Percentiles rank a stretch among this genome's conserved stretches.
Evolutionary conservation across 2,113 vertebrate species (phyloP).

Genomic region (Lontra canadensis): DNA sequence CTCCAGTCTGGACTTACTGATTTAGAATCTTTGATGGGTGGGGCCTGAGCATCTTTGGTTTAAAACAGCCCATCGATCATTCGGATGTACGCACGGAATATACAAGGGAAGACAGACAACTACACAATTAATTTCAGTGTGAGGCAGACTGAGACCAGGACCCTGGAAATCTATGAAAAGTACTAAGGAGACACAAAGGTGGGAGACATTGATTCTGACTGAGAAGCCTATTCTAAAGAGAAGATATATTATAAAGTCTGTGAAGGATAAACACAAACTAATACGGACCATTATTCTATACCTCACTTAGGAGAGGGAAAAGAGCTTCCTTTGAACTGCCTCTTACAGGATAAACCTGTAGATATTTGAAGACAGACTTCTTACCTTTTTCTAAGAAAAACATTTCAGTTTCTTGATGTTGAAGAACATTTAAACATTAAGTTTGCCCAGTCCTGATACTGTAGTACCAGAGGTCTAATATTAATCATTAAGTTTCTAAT

Average conservation of each 20-base stretch:
- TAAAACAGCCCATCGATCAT: not conserved
- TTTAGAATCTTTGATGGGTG: not conserved
- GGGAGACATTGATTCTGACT: not conserved
- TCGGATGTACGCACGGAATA: not conserved
- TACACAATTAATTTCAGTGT: not conserved
- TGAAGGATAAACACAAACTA: not conserved
- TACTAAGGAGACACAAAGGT: not conserved
- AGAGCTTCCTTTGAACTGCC: not conserved
- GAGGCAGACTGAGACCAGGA: not conserved
- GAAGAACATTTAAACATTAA: slow-evolving; percentile 15
- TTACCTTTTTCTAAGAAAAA: not conserved
- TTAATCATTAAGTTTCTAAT: not conserved
- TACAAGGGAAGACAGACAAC: not conserved
- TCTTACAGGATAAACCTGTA: not conserved
- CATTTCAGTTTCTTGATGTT: not conserved
- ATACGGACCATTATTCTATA: not conserved
- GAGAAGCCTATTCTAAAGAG: not conserved
- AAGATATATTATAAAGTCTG: not conserved
- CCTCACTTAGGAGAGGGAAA: not conserved
- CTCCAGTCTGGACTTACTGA: not conserved
- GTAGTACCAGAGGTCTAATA: not conserved
- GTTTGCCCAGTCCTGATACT: not conserved
- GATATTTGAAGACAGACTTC: not conserved
- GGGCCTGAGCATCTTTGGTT: not conserved
- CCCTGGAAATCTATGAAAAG: not conserved